Evolutionary conservation across 2,888 invertebrate genomes (phyloP).

Genomic region (Diadegma fenestrale): DNA sequence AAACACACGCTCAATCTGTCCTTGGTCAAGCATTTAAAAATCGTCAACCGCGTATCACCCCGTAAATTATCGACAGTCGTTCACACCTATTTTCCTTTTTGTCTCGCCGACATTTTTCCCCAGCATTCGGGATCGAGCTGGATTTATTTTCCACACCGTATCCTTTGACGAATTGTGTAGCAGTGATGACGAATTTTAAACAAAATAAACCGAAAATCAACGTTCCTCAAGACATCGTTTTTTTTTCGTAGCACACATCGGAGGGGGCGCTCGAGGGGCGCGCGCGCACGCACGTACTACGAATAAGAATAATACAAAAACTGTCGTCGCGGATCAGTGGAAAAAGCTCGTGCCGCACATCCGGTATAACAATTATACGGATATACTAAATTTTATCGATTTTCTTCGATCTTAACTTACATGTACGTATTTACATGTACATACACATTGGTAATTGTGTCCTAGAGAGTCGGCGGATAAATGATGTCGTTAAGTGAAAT

Average conservation of each 20-base stretch:
- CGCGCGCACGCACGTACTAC: constrained; percentile 26
- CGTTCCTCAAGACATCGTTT: constrained; percentile 34
- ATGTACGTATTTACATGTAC: not conserved
- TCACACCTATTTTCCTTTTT: not conserved
- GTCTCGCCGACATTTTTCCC: not conserved
- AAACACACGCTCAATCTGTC: not conserved
- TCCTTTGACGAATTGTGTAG: not conserved
- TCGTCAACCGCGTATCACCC: not conserved
- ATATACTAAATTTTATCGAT: not conserved
- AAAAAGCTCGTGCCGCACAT: constrained; percentile 19
- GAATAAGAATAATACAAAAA: constrained; percentile 14
- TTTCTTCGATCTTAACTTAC: constrained; percentile 14
- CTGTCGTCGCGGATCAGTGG: constrained; percentile 12
- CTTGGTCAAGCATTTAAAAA: constrained; percentile 18
- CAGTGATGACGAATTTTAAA: not conserved
- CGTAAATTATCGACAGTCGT: constrained; percentile 17
- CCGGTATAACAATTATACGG: not conserved
- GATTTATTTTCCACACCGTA: not conserved
- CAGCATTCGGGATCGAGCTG: not conserved
- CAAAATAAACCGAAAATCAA: constrained; percentile 5
- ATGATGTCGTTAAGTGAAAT: constrained; percentile 23
- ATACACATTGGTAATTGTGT: not conserved
- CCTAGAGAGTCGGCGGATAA: constrained; percentile 15
- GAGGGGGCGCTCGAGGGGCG: constrained; percentile 17
- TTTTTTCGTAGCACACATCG: constrained; percentile 28